Conservation (phyloP, 2,797 vertebrate genomes). For the Alauda arvensis region DNA sequence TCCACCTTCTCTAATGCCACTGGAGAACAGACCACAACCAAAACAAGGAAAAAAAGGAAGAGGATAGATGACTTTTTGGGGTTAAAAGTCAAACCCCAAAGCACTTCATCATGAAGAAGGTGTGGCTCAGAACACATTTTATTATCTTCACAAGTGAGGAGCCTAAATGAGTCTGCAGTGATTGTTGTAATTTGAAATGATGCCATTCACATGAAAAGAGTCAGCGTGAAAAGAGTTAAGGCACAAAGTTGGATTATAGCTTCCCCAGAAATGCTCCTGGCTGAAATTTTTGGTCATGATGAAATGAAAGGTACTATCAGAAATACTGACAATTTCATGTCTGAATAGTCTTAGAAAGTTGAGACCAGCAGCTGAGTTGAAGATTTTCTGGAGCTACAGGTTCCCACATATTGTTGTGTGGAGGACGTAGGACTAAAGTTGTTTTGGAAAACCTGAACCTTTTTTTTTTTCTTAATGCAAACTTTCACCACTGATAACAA, state of each 20-base stretch:
- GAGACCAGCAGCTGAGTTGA: neutral
- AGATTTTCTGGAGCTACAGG: neutral
- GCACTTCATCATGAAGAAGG: neutral
- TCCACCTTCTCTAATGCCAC: neutral
- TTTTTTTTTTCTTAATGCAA: neutral
- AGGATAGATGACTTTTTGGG: neutral
- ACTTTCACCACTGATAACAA: neutral
- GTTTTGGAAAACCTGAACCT: neutral
- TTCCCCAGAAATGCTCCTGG: neutral
- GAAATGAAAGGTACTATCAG: neutral
- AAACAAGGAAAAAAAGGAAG: neutral
- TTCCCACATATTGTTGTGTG: neutral
- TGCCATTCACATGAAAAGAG: neutral
- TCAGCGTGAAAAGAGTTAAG: neutral
- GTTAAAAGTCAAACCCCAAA: neutral
- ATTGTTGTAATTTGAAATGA: neutral
- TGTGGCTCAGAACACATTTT: neutral
- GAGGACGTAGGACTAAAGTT: rapidly evolving
- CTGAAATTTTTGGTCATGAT: neutral
- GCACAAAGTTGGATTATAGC: neutral
- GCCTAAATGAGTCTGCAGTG: neutral
- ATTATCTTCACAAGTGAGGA: neutral
- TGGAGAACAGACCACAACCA: neutral
- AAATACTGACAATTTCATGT: neutral
- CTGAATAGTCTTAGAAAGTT: neutral